Percentiles rank a stretch among this genome's conserved stretches.
Evolutionary conservation across 2,888 invertebrate genomes (phyloP).

Genomic region (Catotricha subobsoleta): DNA sequence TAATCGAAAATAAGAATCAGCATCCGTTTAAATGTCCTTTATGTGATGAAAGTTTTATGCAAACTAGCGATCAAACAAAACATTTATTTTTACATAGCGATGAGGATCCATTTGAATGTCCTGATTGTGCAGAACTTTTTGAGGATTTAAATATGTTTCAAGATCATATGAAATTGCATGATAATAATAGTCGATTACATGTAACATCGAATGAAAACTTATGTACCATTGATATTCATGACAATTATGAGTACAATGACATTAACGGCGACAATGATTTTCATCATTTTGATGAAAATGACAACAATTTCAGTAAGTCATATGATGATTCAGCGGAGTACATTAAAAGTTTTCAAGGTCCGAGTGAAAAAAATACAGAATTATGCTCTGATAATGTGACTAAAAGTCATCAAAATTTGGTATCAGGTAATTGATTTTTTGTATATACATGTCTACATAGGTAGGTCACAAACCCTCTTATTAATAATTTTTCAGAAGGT

Average conservation of each 20-base stretch:
- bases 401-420: too few species aligned
- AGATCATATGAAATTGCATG: constrained; percentile 5
- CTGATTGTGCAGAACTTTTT: constrained; percentile 9
- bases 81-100: constrained; percentile 8
- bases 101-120: constrained; percentile 10
- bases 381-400: too few species aligned
- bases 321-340: too few species aligned
- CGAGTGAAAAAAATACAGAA: too few species aligned
- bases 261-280: neutral
- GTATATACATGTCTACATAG: too few species aligned
- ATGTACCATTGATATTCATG: neutral
- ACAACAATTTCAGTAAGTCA: too few species aligned
- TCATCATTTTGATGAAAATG: neutral
- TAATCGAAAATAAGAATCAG: neutral
- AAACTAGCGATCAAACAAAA: neutral
- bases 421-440: too few species aligned
- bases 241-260: neutral
- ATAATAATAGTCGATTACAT: neutral
- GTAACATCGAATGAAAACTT: neutral
- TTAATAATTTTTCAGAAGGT: too few species aligned
- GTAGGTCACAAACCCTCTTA: too few species aligned
- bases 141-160: constrained; percentile 5
- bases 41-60: neutral
- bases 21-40: neutral
- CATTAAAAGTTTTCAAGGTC: too few species aligned